Evolutionary conservation across 1,140 invertebrate genomes (phyloP).

Genomic region (Drosophila hydei): DNA sequence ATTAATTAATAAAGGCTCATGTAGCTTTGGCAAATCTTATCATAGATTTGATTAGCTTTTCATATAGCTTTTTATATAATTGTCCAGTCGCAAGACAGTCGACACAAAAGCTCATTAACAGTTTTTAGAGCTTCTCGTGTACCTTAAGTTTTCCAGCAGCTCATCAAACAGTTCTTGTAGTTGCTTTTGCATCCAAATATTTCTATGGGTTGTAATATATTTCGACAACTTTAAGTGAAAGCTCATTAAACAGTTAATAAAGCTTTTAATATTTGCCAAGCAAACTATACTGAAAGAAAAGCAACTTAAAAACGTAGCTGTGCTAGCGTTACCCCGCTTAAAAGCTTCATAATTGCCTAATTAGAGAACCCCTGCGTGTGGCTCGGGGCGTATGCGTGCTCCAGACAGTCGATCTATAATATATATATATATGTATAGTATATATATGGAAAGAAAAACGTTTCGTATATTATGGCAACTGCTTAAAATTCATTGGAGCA

Average conservation of each 20-base stretch:
- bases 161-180: no score
- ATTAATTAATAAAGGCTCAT: no score
- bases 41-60: no score
- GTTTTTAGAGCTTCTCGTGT: no score
- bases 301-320: slow-evolving; percentile 18
- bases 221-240: no score
- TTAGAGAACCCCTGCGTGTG: slow-evolving; percentile 39
- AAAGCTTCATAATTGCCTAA: slow-evolving; percentile 56
- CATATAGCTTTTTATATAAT: no score
- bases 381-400: slow-evolving; percentile 4
- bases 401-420: slow-evolving; percentile 20
- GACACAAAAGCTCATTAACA: no score
- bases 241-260: background rate
- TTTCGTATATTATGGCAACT: slow-evolving; percentile 29
- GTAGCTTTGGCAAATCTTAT: no score
- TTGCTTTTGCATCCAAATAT: no score
- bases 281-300: slow-evolving; percentile 1
- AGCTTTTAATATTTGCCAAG: background rate
- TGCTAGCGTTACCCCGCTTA: slow-evolving; percentile 25
- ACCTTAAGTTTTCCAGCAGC: no score
- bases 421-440: background rate
- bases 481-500: slow-evolving; percentile 59
- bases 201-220: no score
- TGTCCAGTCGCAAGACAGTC: no score
- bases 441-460: background rate